phyloP scores from a whole-genome alignment of 2,797 vertebrate species.

The Leontocebus nigricollis region DNA sequence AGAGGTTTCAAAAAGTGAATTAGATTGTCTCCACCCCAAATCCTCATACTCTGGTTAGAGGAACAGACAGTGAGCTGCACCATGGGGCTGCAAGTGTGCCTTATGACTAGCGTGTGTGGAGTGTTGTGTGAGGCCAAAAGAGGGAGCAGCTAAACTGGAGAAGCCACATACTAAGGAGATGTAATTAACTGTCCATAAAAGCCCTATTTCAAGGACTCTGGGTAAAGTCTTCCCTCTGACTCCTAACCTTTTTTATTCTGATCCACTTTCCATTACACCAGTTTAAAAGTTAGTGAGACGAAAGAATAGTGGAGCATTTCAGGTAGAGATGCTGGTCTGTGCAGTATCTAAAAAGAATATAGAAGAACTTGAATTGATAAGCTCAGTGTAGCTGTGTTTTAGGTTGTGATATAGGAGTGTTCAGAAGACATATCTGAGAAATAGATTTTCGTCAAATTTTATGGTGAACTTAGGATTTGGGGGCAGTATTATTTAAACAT shows the following conservation, averaged over 20 bases:
- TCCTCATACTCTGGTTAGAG: not conserved
- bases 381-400: not conserved
- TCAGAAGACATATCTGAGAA: not conserved
- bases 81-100: rapidly evolving
- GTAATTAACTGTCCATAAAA: not conserved
- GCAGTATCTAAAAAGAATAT: rapidly evolving
- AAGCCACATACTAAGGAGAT: rapidly evolving
- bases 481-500: not conserved
- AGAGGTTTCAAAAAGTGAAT: not conserved
- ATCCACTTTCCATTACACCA: not conserved
- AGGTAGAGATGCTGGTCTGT: not conserved
- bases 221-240: not conserved
- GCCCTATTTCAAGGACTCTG: not conserved
- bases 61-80: not conserved
- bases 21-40: not conserved
- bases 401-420: not conserved
- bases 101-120: not conserved
- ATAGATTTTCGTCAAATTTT: not conserved
- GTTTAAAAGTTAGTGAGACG: not conserved
- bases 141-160: not conserved
- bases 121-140: not conserved
- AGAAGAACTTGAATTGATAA: not conserved
- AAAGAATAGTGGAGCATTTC: rapidly evolving
- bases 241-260: not conserved
- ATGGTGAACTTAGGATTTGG: not conserved